Evolutionary conservation across 1,140 invertebrate genomes (phyloP).

Genomic region (Stenopsyche tienmushanensis): DNA sequence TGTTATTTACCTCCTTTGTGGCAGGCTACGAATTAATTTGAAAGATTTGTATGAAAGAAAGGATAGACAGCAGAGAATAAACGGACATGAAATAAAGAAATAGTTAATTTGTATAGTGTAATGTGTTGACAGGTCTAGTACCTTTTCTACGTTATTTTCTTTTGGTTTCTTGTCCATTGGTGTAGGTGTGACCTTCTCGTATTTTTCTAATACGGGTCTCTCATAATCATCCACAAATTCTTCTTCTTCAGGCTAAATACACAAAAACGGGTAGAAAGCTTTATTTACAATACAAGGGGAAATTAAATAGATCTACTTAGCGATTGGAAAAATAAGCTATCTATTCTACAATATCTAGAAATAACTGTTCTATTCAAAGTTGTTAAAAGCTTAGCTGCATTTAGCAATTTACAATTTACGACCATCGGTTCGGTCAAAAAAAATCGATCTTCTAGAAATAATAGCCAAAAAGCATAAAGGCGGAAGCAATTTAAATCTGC

Average conservation of each 20-base stretch:
- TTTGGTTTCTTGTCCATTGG: constrained; percentile 47
- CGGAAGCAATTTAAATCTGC: background rate
- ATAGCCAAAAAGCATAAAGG: too few species aligned
- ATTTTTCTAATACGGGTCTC: constrained; percentile 66
- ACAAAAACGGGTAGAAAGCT: constrained; percentile 8
- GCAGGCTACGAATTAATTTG: too few species aligned
- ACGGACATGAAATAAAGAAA: background rate
- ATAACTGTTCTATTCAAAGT: too few species aligned
- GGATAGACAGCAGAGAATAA: too few species aligned
- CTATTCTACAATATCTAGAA: too few species aligned
- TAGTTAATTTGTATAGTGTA: background rate
- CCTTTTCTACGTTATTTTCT: constrained; percentile 47
- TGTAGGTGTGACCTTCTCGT: constrained; percentile 57
- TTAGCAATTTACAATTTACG: too few species aligned
- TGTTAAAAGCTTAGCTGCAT: too few species aligned
- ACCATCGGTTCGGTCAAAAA: too few species aligned
- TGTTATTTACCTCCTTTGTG: constrained; percentile 1
- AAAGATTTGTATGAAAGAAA: background rate
- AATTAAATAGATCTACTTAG: too few species aligned
- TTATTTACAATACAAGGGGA: too few species aligned
- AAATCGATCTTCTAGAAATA: too few species aligned
- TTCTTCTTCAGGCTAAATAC: constrained; percentile 22
- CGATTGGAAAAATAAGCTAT: too few species aligned
- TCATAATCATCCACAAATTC: constrained; percentile 52
- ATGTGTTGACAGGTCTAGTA: constrained; percentile 17